Evolutionary conservation across 2,113 vertebrate species (phyloP).

Genomic region (Sinocyclocheilus grahami): DNA sequence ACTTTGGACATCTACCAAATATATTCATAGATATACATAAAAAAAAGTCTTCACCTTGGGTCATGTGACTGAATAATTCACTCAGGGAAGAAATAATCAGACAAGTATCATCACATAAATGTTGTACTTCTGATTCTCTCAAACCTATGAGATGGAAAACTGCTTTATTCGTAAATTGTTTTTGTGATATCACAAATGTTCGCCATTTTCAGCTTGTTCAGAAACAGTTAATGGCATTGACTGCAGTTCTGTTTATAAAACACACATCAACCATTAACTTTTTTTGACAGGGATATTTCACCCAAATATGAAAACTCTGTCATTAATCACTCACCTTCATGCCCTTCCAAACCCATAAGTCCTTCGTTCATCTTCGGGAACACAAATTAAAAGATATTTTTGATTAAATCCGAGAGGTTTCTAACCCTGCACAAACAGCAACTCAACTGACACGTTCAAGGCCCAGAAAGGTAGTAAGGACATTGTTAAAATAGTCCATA

Average conservation of each 20-base stretch:
- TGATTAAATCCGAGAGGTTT: too few relatives aligned
- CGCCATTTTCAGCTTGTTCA: background rate
- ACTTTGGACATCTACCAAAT: background rate
- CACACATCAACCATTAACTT: background rate
- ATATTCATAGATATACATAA: background rate
- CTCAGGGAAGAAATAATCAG: background rate
- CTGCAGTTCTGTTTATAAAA: slow-evolving; percentile 16
- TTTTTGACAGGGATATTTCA: background rate
- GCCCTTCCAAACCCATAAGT: too few relatives aligned
- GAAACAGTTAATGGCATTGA: slow-evolving; percentile 2
- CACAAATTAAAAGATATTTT: too few relatives aligned
- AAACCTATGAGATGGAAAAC: background rate
- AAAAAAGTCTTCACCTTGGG: background rate
- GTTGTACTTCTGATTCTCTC: background rate
- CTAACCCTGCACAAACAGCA: too few relatives aligned
- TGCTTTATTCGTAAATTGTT: background rate
- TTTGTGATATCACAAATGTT: background rate
- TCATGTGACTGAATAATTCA: background rate
- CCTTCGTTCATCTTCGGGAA: too few relatives aligned
- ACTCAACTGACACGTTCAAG: too few relatives aligned
- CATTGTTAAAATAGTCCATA: too few relatives aligned
- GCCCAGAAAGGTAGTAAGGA: too few relatives aligned
- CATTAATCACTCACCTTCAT: too few relatives aligned
- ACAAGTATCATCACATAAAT: background rate
- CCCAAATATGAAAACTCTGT: too few relatives aligned